Evolutionary conservation across 2,113 vertebrate species (phyloP).

Genomic region (Eretmochelys imbricata): DNA sequence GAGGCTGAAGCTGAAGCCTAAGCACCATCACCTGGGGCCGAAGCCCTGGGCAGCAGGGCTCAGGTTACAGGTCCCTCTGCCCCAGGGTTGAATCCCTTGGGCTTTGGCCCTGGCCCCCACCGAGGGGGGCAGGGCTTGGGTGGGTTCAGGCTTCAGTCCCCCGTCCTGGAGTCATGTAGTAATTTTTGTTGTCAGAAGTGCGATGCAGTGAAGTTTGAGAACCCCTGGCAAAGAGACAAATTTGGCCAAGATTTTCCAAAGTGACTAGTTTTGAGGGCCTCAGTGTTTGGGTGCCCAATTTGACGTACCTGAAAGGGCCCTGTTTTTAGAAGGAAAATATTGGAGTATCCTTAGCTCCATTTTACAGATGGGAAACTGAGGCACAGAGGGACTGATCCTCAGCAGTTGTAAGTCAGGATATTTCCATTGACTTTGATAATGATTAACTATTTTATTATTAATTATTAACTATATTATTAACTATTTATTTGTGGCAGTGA

Average conservation of each 20-base stretch:
- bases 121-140: too few species aligned
- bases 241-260: not conserved
- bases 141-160: too few species aligned
- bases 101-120: too few species aligned
- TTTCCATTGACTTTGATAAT: not conserved
- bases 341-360: not conserved
- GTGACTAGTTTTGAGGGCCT: not conserved
- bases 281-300: not conserved
- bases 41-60: too few species aligned
- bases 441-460: not conserved
- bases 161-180: too few species aligned
- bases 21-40: too few species aligned
- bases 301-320: not conserved
- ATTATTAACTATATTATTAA: too few species aligned
- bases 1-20: too few species aligned
- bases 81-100: too few species aligned
- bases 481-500: not conserved
- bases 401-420: not conserved
- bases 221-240: not conserved
- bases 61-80: too few species aligned
- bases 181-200: too few species aligned
- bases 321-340: not conserved
- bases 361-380: not conserved
- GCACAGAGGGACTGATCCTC: not conserved
- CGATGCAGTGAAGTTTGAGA: too few species aligned